These are phyloP conservation scores for Orthosia cruda DNA, from an alignment of 2,888 invertebrate species.

Conservation along the genomic window DNA sequence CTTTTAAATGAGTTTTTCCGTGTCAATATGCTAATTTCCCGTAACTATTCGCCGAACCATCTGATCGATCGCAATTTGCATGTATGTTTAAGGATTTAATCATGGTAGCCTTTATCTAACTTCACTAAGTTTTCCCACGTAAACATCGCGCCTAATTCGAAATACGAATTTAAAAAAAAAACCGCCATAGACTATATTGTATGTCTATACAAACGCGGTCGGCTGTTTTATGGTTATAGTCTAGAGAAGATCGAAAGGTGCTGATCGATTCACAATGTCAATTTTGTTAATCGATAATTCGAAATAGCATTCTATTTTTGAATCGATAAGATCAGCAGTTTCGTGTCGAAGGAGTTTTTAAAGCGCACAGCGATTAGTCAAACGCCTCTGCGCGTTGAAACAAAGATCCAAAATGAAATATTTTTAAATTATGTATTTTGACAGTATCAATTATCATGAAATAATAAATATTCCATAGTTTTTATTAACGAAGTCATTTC, in stretches of 20 bases:
- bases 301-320: conserved; percentile 48
- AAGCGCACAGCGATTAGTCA: conserved; percentile 55
- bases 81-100: not conserved
- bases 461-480: conserved; percentile 52
- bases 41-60: not conserved
- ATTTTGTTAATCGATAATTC: conserved; percentile 46
- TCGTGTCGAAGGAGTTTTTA: conserved; percentile 43
- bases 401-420: conserved; percentile 43
- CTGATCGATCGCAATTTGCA: conserved; percentile 5
- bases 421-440: conserved; percentile 47
- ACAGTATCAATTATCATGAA: conserved; percentile 57
- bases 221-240: conserved; percentile 2
- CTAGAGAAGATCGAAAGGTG: conserved; percentile 38
- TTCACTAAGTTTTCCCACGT: not conserved
- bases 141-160: not conserved
- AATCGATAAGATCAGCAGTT: conserved; percentile 54
- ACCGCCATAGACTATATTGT: not conserved
- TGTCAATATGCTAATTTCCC: conserved; percentile 15
- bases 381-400: conserved; percentile 52
- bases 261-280: conserved; percentile 29
- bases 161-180: not conserved
- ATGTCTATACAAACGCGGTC: not conserved
- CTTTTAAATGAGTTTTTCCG: conserved; percentile 15
- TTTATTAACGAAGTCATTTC: conserved; percentile 41
- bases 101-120: not conserved